Conservation (phyloP, 2,888 invertebrate genomes). For the Pristionchus fissidentatus region DNA sequence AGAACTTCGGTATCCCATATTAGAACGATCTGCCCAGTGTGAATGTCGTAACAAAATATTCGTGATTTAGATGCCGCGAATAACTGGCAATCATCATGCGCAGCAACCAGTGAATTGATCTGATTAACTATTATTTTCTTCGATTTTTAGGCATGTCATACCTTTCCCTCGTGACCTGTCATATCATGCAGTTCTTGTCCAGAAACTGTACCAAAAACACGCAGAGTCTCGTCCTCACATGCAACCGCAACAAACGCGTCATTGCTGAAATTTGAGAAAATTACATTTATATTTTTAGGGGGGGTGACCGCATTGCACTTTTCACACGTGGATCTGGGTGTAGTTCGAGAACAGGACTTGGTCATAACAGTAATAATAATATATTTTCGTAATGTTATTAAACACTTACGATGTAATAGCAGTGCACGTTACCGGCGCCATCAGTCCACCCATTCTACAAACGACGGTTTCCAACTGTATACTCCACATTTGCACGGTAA, state of each 20-base stretch:
- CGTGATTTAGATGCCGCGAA: slow-evolving; percentile 76
- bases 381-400: not conserved
- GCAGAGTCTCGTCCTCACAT: slow-evolving; percentile 89
- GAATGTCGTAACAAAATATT: slow-evolving; percentile 77
- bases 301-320: too few species aligned
- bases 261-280: slow-evolving; percentile 81
- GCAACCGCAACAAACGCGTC: slow-evolving; percentile 90
- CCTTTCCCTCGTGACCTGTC: slow-evolving; percentile 77
- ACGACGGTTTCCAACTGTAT: slow-evolving; percentile 73
- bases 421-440: slow-evolving; percentile 83
- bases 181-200: slow-evolving; percentile 90
- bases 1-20: slow-evolving; percentile 45
- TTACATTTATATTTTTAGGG: slow-evolving; percentile 82
- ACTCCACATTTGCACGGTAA: slow-evolving; percentile 77
- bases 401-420: slow-evolving; percentile 68
- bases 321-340: too few species aligned
- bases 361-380: too few species aligned
- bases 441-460: slow-evolving; percentile 77
- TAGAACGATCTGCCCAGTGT: slow-evolving; percentile 75
- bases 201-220: slow-evolving; percentile 89
- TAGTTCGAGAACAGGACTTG: not conserved
- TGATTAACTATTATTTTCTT: slow-evolving; percentile 48
- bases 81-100: slow-evolving; percentile 76
- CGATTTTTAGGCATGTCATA: not conserved
- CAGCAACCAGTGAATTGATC: slow-evolving; percentile 71